Evolutionary conservation across 2,797 vertebrate species (phyloP).

Genomic region (Aldrovandia affinis): DNA sequence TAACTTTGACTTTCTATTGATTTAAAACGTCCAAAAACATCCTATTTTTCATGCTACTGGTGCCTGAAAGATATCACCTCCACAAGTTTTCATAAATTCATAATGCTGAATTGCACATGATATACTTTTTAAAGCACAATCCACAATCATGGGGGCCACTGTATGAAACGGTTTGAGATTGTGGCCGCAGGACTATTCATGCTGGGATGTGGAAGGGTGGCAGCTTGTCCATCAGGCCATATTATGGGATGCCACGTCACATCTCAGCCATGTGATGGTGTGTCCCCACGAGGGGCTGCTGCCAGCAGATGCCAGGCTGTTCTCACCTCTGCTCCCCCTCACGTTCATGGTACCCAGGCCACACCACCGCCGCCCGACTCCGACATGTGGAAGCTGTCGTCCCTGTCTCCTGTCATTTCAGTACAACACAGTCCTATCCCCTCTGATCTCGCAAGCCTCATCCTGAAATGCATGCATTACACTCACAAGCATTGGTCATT

Average conservation of each 20-base stretch:
- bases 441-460: not conserved
- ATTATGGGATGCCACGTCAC: slow-evolving; percentile 44
- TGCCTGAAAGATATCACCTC: too few species aligned
- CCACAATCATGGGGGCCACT: too few species aligned
- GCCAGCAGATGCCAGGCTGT: slow-evolving; percentile 30
- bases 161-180: too few species aligned
- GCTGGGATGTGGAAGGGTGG: slow-evolving; percentile 29
- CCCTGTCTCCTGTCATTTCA: not conserved
- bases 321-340: not conserved
- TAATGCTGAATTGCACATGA: not conserved
- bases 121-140: too few species aligned
- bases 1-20: not conserved
- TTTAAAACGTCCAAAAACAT: not conserved
- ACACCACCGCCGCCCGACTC: not conserved
- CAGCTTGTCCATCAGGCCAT: slow-evolving; percentile 41
- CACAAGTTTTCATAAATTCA: not conserved
- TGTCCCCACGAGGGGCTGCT: slow-evolving; percentile 5
- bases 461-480: not conserved
- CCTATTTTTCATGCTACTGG: not conserved
- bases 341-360: not conserved
- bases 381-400: slow-evolving; percentile 46
- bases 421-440: slow-evolving; percentile 16
- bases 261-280: slow-evolving; percentile 33
- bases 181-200: not conserved
- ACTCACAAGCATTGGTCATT: not conserved